Evolutionary conservation across 2,888 invertebrate genomes (phyloP).

Genomic region (Temnothorax ravouxi): DNA sequence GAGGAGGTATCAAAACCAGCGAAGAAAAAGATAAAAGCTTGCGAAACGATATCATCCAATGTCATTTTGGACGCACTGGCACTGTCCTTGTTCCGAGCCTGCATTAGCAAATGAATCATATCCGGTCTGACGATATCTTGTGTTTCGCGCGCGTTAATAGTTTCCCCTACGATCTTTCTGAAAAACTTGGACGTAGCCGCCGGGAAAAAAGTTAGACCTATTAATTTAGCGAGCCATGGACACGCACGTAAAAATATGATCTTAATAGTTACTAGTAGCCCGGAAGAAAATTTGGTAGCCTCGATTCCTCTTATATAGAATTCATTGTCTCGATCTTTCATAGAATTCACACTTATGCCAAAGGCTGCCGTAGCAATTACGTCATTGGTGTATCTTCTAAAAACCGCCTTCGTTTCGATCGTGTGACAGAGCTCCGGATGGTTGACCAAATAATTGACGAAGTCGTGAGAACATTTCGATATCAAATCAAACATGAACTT

Average conservation of each 20-base stretch:
- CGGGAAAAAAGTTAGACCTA: too few species aligned
- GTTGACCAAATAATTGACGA: background rate
- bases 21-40: background rate
- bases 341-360: too few species aligned
- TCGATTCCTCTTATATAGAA: background rate
- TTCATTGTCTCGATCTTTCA: too few species aligned
- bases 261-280: background rate
- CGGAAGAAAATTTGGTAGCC: background rate
- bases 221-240: background rate
- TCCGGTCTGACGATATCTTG: too few species aligned
- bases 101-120: slow-evolving; percentile 87
- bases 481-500: background rate
- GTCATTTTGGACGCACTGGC: background rate
- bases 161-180: too few species aligned
- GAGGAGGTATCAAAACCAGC: background rate
- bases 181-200: too few species aligned
- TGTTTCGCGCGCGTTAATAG: too few species aligned
- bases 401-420: background rate
- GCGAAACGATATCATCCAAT: background rate
- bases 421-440: background rate
- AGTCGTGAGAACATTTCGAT: background rate
- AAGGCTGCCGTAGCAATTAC: background rate
- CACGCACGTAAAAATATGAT: background rate
- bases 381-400: background rate
- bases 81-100: slow-evolving; percentile 79